Evolutionary conservation across 2,113 vertebrate genomes (phyloP).

Genomic region (Chlorodrepanis virens): DNA sequence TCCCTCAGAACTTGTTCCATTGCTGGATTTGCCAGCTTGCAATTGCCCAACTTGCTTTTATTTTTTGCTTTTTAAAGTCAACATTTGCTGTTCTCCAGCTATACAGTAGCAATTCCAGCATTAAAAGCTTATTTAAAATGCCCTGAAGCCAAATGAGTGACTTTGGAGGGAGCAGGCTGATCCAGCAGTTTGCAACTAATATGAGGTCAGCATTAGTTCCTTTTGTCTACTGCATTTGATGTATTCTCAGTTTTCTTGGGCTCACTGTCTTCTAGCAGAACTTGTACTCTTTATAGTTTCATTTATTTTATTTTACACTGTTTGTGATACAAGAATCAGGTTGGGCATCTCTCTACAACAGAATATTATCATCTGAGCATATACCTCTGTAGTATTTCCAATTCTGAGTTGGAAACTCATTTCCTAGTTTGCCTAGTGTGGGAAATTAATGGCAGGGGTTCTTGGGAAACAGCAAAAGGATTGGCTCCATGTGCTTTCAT

Average conservation of each 20-base stretch:
- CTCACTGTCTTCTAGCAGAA: background rate
- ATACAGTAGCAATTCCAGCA: background rate
- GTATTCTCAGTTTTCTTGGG: background rate
- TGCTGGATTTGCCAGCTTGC: background rate
- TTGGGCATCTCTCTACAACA: background rate
- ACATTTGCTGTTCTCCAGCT: background rate
- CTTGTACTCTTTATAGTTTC: background rate
- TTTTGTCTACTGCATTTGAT: background rate
- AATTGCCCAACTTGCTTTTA: background rate
- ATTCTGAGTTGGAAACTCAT: background rate
- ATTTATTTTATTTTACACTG: background rate
- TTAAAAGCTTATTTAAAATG: slow-evolving; percentile 22
- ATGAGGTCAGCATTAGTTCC: background rate
- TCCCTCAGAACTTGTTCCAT: background rate
- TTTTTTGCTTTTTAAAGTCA: background rate
- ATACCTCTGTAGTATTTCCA: background rate
- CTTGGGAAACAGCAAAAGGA: background rate
- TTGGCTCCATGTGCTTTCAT: background rate
- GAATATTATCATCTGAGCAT: background rate
- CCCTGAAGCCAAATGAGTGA: background rate
- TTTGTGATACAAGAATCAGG: background rate
- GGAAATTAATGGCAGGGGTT: background rate
- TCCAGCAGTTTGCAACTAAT: background rate
- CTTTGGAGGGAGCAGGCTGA: slow-evolving; percentile 1
- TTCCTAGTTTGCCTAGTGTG: background rate